Evolutionary conservation across 2,113 vertebrate genomes (phyloP), one percentile per base, ranked within the genome.

Genomic region (Forbesichthys papilliferus): DNA sequence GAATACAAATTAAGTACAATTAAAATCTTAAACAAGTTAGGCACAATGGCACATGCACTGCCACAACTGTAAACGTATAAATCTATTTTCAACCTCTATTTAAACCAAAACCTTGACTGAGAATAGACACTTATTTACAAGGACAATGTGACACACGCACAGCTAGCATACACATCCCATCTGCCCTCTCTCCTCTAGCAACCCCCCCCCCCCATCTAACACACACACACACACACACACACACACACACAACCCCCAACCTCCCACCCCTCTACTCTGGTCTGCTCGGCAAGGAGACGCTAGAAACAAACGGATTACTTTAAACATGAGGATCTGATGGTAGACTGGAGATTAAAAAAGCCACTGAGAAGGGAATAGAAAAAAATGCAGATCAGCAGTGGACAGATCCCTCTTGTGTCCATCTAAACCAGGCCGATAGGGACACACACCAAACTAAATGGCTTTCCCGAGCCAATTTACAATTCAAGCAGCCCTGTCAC

Each of bases 271-370:
- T 69, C 69, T 59, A 64, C 63, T 74, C 16, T 52, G 53, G 68
- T 68, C 73, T 76, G 61, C 70, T 73, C 74, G 34, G 65, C 56
- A 54, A 73, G 91, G 87, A 94, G 89, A 95, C 94, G 92, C 94
- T 94, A 93, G 90, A 95, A 93, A 93, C 27, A 94, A 95, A 94
- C 87, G 92, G 93, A 96, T 97, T 95, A 95, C 93, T 95, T 96
- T 94, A 94, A 91, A 92, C 92, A 92, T 89, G 81, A 93, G 86
- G 69, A 87, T 80, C 68, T 82, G 82, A 89, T 89, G 71, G 73
- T 88, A 77, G 73, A 78, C 71, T 79, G 79, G 84, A 78, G 80
- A 90, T 86, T 77, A 88, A 91, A 91, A 91, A 27, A 81, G 66
- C 75, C 73, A 80, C 81, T 79, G 13, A 78, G 73, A 36, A 34